Evolutionary conservation across 2,888 invertebrate species (phyloP).

Genomic region (Frankliniella fusca): DNA sequence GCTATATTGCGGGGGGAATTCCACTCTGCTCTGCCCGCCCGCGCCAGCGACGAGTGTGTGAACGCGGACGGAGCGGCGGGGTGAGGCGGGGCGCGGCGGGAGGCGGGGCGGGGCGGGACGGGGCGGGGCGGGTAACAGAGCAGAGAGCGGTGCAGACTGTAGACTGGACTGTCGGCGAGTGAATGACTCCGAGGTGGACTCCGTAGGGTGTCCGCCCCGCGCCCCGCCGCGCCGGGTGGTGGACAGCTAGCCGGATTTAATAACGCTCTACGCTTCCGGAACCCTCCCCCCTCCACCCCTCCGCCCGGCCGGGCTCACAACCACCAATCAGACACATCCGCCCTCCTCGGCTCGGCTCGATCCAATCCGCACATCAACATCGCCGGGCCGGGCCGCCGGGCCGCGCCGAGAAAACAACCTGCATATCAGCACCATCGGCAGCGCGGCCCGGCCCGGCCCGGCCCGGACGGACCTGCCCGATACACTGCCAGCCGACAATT

Average conservation of each 20-base stretch:
- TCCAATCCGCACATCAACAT: not conserved
- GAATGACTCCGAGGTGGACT: not conserved
- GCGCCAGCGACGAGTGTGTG: too few relatives aligned
- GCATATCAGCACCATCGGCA: too few relatives aligned
- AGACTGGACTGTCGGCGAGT: not conserved
- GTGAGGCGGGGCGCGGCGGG: too few relatives aligned
- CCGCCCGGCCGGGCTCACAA: not conserved
- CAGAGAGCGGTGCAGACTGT: too few relatives aligned
- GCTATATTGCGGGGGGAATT: too few relatives aligned
- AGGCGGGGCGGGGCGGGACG: too few relatives aligned
- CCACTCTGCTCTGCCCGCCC: too few relatives aligned
- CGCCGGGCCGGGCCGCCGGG: not conserved
- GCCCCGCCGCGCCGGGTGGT: not conserved
- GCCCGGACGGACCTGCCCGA: too few relatives aligned
- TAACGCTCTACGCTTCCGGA: not conserved
- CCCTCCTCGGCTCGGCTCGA: not conserved
- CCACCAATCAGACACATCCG: slow-evolving; percentile 19
- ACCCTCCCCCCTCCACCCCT: not conserved
- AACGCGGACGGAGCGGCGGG: too few relatives aligned
- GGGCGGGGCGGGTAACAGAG: not conserved
- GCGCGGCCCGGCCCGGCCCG: too few relatives aligned
- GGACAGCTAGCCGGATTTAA: not conserved
- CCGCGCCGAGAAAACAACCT: not conserved
- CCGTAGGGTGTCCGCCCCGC: not conserved
- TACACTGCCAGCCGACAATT: too few relatives aligned